Evolutionary conservation across 2,113 vertebrate genomes (phyloP), one percentile per base, ranked within the genome.

Genomic region (Nerophis lumbriciformis): DNA sequence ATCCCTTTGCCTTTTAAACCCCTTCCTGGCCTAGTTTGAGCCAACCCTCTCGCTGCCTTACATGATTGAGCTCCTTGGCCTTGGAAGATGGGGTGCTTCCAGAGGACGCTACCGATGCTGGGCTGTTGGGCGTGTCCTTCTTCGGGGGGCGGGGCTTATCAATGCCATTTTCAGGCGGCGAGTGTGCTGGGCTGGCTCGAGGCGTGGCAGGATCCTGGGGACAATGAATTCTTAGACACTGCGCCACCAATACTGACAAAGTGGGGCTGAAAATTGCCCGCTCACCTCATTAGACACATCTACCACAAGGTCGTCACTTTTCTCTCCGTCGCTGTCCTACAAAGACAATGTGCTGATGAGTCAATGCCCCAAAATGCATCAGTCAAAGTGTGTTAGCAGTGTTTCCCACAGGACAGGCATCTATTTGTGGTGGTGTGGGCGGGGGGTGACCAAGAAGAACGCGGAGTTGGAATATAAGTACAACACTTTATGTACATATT

Each of bases 1-100:
- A 76, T 78, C 77, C 63, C 66, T 76, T 73, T 73, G 67, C 71
- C 70, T 61, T 77, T 79, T 85, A 80, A 84, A 78, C 65, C 65
- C 61, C 59, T 63, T 66, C 65, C 63, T 83, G 73, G 72, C 78
- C 80, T 71, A 81, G 61, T 83, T 77, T 69, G 70, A 51, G 63
- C 1, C 28, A 71, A 63, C 75, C 72, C 71, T 72, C 77, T 55
- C 15, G 36, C 16, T 61, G 65, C 68, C 94, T 94, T 93, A 98
- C 97, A 92, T 96, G 96, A 89, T 93, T 93, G 80, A 96, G 94
- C 90, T 99, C 97, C 94, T 99, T 99, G 92, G 94, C 94, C 90
- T 98, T 98, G 73, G 96, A 98, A 66, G 97, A 99, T 62, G 95
- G 96, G 69, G 95, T 99, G 86, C 97, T 99, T 79, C 97, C 97